Percentiles rank a stretch among this genome's conserved stretches.
Conservation (phyloP, 2,888 invertebrate species). For the Pyrgus malvae region DNA sequence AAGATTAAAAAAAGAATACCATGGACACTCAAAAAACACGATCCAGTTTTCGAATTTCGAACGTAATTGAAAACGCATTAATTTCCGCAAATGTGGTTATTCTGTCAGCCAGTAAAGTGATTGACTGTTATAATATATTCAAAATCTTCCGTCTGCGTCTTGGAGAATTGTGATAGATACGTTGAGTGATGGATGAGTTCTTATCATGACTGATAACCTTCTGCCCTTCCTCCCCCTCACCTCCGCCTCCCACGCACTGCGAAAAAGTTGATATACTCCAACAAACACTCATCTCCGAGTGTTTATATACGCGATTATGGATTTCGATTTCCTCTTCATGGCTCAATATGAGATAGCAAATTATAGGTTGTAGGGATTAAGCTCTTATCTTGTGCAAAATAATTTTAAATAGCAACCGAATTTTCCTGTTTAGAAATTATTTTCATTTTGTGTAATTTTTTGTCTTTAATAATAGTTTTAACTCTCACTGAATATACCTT, state of each 20-base stretch:
- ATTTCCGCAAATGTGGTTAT: conserved; percentile 2
- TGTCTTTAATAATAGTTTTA: too few species aligned
- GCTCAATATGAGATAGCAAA: background rate
- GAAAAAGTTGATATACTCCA: conserved; percentile 40
- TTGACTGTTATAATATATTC: conserved; percentile 31
- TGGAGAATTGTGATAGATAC: conserved; percentile 38
- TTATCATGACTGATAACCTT: conserved; percentile 77
- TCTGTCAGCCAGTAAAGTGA: background rate
- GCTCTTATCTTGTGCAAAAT: background rate
- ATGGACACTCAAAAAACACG: background rate
- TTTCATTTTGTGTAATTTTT: too few species aligned
- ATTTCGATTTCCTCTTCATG: background rate
- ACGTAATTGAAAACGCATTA: background rate
- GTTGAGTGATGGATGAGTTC: conserved; percentile 69
- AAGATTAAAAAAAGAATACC: conserved; percentile 13
- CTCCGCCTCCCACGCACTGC: conserved; percentile 41
- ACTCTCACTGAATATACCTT: too few species aligned
- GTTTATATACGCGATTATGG: background rate
- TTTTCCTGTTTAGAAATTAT: too few species aligned
- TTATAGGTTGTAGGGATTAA: background rate
- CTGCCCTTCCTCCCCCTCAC: conserved; percentile 46
- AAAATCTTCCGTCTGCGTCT: conserved; percentile 61
- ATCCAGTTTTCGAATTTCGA: conserved; percentile 3
- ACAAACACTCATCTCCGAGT: conserved; percentile 16
- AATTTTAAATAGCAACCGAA: too few species aligned